Percentiles rank a stretch among this genome's conserved stretches.
Conservation (phyloP, 2,113 vertebrate species). For the Halcyon malimbica region DNA sequence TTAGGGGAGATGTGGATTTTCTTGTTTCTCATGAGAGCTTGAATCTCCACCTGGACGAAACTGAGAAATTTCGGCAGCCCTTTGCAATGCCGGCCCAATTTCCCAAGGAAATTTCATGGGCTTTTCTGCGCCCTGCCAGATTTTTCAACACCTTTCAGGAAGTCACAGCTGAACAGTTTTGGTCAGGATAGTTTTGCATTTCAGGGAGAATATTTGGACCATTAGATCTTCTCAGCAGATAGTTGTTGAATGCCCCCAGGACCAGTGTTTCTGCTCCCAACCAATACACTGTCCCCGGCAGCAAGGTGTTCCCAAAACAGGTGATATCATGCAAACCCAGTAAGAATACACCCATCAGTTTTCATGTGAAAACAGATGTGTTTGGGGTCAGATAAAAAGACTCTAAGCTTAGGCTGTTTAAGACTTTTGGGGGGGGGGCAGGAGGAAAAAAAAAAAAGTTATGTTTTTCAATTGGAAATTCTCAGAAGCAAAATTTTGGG, state of each 20-base stretch:
- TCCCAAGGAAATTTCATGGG: conserved; percentile 23
- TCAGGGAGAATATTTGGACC: neutral
- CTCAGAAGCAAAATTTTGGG: neutral
- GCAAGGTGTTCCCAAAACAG: neutral
- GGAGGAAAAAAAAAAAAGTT: neutral
- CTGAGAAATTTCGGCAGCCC: neutral
- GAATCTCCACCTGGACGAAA: conserved; percentile 24
- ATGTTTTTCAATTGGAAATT: neutral
- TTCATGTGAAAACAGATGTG: neutral
- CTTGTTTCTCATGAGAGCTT: neutral
- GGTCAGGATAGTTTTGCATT: neutral
- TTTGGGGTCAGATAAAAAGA: neutral
- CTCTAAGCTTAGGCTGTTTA: neutral
- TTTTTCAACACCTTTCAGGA: conserved; percentile 57
- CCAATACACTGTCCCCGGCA: neutral
- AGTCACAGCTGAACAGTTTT: conserved; percentile 26
- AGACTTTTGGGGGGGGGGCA: rapidly evolving
- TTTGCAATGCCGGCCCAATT: neutral
- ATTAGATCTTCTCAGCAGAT: neutral
- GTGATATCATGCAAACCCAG: neutral
- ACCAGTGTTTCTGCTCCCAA: neutral
- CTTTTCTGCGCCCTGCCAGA: conserved; percentile 25
- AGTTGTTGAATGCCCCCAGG: neutral
- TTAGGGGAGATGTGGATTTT: neutral
- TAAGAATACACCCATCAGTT: neutral